Base-by-base conservation (phyloP, 2,797 vertebrate genomes). In the Sciurus carolinensis region DNA sequence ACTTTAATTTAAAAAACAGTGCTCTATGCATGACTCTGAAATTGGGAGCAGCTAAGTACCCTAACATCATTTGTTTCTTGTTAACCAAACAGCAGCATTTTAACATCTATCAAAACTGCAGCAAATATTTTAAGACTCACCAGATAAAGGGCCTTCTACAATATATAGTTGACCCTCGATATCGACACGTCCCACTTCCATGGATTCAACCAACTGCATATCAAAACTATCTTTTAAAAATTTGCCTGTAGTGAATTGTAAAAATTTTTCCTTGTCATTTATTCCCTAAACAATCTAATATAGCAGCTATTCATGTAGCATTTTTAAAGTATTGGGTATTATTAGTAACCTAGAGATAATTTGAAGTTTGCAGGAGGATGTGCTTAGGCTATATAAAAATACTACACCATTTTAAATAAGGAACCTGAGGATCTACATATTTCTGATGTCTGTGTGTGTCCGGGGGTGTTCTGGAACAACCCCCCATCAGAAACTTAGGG, bases 81-180 rank as follows among this genome's bases (percentile, higher is more conserved):
- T 24, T 50, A 86, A 69, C 1, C 0, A 95, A 83, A 86, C 47
- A 62, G 47, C 57, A 96, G 52, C 14, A 54, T 39, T 84, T 95
- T 39, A 90, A 82, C 8, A 91, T 64, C 39, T 54, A 33, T 36
- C 20, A 52, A 75, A 84, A 62, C 66, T 87, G 22, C 4, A 47
- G 73, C 52, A 76, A 94, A 90, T 87, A 50, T 66, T n/a, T 83
- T 69, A n/a, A 87, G 36, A 90, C 44, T 94, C 79, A 81, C 79
- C 79, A 94, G 42, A 80, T 54, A 47, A 9, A 72, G 22, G 42
- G 17, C 24, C 52, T 83, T 79, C 75, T 59, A 62, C 44, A 82
- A 90, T 84, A 73, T 15, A 90, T 20, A 57, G 57, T 26, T 64
- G n/a, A 39, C 20, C 47, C 26, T 18, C 26, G 22, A 17, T 28